These are phyloP conservation scores for Drosophila kambysellisi DNA, from an alignment of 2,888 invertebrate species.

Conservation along the genomic window DNA sequence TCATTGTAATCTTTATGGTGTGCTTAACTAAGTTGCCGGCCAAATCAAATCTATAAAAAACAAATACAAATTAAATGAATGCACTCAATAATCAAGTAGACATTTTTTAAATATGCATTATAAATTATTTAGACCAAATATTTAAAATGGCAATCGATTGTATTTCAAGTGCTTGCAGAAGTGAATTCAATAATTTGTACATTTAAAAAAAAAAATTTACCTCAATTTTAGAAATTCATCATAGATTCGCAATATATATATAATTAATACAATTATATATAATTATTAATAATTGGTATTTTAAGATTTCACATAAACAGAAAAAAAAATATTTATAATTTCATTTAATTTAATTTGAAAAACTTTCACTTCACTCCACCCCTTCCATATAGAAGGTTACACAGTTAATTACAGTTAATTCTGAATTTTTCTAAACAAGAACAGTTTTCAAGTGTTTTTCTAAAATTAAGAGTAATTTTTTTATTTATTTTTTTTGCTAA, in stretches of 20 bases:
- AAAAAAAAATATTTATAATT: not conserved
- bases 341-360: not conserved
- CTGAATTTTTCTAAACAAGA: not conserved
- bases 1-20: slow-evolving; percentile 57
- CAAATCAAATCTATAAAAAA: slow-evolving; percentile 38
- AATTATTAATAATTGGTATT: no score
- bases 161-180: slow-evolving; percentile 31
- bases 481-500: not conserved
- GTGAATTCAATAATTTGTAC: not conserved
- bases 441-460: not conserved
- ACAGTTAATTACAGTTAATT: not conserved
- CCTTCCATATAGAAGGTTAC: not conserved
- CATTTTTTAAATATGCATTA: slow-evolving; percentile 55
- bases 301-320: no score
- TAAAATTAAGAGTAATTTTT: not conserved
- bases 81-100: slow-evolving; percentile 23
- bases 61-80: slow-evolving; percentile 8
- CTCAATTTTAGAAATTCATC: no score
- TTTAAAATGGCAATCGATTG: slow-evolving; percentile 48
- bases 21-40: slow-evolving; percentile 38
- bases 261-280: no score
- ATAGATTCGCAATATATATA: no score
- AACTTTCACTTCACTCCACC: no score
- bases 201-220: no score
- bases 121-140: slow-evolving; percentile 59